Conservation (phyloP, 2,113 vertebrate genomes). For the Antigone vipio region DNA sequence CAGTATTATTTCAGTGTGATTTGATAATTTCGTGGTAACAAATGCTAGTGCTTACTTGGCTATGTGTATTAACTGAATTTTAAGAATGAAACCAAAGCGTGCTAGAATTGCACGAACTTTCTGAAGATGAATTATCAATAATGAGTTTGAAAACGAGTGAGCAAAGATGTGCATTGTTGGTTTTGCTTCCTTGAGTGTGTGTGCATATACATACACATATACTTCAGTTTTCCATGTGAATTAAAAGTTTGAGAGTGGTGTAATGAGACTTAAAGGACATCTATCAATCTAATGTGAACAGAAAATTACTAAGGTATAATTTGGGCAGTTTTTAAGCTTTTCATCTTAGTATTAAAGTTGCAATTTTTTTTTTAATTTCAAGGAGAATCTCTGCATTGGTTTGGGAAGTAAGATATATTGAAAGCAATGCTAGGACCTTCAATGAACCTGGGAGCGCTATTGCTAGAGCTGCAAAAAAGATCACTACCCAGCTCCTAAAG, state of each 20-base stretch:
- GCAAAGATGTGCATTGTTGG: neutral
- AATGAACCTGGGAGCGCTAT: slow-evolving; percentile 97
- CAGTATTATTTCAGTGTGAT: neutral
- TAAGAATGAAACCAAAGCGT: neutral
- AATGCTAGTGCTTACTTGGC: neutral
- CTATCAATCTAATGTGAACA: neutral
- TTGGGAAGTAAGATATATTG: slow-evolving; percentile 94
- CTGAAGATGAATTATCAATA: neutral
- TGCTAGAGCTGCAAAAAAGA: slow-evolving; percentile 89
- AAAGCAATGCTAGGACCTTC: slow-evolving; percentile 93
- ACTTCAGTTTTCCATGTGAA: neutral
- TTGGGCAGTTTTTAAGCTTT: neutral
- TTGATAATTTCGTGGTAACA: neutral
- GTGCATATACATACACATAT: neutral
- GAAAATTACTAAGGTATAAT: accelerated
- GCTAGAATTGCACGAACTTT: neutral
- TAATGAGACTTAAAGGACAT: neutral
- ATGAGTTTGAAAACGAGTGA: neutral
- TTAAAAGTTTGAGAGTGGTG: neutral
- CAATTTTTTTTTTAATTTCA: slow-evolving; percentile 16
- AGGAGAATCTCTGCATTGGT: slow-evolving; percentile 92
- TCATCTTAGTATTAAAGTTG: neutral
- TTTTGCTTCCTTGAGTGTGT: neutral
- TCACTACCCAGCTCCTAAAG: slow-evolving; percentile 90
- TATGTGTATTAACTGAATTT: neutral